A percentile compares a stretch with the other conserved stretches of the same genome.
phyloP scores from a whole-genome alignment of 1,140 invertebrate species.

The Philotrypesis tridentata region DNA sequence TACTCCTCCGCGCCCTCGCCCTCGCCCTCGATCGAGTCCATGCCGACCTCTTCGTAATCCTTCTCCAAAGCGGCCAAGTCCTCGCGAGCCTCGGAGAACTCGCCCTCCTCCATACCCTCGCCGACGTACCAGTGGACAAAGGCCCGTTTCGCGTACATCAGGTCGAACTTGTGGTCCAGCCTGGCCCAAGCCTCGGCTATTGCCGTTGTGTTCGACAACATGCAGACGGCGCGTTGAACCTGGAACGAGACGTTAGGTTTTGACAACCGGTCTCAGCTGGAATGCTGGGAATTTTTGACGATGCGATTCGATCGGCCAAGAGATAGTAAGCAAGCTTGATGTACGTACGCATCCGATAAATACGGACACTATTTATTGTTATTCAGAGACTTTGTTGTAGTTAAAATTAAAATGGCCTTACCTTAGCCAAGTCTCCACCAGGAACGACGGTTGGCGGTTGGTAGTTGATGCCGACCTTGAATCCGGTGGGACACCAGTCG shows the following conservation, averaged over 20 bases:
- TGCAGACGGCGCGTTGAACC: slow-evolving; percentile 79
- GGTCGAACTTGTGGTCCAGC: slow-evolving; percentile 85
- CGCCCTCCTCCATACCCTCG: slow-evolving; percentile 86
- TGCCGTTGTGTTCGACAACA: slow-evolving; percentile 87
- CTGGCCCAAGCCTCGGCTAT: slow-evolving; percentile 84
- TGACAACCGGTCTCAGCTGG: neutral
- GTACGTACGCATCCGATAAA: too few species aligned
- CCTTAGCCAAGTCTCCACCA: slow-evolving; percentile 53
- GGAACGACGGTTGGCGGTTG: slow-evolving; percentile 75
- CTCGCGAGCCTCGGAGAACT: slow-evolving; percentile 86
- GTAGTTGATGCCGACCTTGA: slow-evolving; percentile 80
- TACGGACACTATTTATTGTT: too few species aligned
- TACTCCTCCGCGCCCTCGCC: slow-evolving; percentile 71
- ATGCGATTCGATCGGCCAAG: too few species aligned
- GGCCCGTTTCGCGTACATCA: slow-evolving; percentile 87
- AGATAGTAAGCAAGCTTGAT: too few species aligned
- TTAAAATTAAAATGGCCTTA: neutral
- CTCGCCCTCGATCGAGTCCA: slow-evolving; percentile 70
- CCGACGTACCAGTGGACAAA: slow-evolving; percentile 87
- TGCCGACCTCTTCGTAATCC: slow-evolving; percentile 76
- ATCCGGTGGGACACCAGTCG: slow-evolving; percentile 88
- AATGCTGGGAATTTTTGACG: neutral
- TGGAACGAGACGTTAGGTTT: slow-evolving; percentile 3
- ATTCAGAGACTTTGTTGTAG: neutral
- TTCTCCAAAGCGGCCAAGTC: slow-evolving; percentile 84